Evolutionary conservation across 1,140 invertebrate genomes (phyloP), one percentile per base, ranked within the genome.

Genomic region (Euschistus heros): DNA sequence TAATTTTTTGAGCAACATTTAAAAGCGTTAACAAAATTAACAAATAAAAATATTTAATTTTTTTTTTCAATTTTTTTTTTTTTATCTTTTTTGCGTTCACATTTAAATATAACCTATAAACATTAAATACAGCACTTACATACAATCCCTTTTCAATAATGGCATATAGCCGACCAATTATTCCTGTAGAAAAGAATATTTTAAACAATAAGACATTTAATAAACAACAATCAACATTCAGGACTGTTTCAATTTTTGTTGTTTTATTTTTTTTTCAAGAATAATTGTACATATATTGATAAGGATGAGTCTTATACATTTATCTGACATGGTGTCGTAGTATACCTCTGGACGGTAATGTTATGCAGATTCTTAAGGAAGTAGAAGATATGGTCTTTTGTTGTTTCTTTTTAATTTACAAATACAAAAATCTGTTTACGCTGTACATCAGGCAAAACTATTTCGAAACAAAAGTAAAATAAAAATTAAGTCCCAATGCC

Each of bases 1-100:
- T 26, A 22, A 24, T 17, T 24, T 54, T 57, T 57, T 57, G 54
- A 57, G 54, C 54, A 57, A 57, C 54, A 57, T 57, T 22, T 26
- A 57, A 57, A 57, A 57, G 54, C 54, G 20, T 26, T 24, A 57
- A 57, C 24, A 26, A 57, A 57, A 57, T 50, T 22, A 50, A 50
- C 47, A 50, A 22, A 50, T 50, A 50, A 50, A 50, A 50, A 50
- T 50, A 22, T 50, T 20, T 10, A 10, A 10, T 20, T 20, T 50
- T 20, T 20, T 20, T 20, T 4, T n/a, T n/a, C n/a, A n/a, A n/a
- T n/a, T n/a, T n/a, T n/a, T n/a, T n/a, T n/a, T n/a, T 47, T 20
- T 20, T 20, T 20, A 18, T 7, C 1, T 20, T 22, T 20, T 50
- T 10, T 50, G 47, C 47, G n/a, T 22, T 50, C 22, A 37, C 33